phyloP scores from a whole-genome alignment of 2,797 vertebrate genomes.

The Crypturellus tataupa region DNA sequence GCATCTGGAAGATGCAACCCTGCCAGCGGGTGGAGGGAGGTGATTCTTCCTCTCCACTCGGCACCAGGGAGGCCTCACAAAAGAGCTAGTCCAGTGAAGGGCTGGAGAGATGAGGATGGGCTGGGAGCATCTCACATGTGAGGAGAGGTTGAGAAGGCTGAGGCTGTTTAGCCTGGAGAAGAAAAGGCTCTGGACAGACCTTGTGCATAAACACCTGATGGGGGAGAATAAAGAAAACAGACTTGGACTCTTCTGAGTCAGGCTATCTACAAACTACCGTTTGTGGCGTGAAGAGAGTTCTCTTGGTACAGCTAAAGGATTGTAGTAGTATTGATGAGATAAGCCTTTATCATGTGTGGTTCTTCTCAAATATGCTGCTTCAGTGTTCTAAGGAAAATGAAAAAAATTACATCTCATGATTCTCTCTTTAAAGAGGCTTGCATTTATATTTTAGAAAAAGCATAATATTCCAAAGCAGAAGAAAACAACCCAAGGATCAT shows the following conservation, averaged over 20 bases:
- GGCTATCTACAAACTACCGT: not conserved
- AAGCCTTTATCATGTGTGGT: not conserved
- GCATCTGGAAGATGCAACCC: not conserved
- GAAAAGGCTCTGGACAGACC: not conserved
- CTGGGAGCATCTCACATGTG: not conserved
- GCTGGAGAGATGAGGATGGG: not conserved
- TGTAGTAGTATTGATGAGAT: not conserved
- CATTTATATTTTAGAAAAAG: not conserved
- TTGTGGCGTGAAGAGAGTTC: not conserved
- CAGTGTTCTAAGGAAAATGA: not conserved
- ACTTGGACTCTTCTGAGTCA: not conserved
- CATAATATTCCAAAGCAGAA: not conserved
- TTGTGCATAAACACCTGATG: not conserved
- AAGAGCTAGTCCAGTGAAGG: not conserved
- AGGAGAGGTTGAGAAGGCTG: not conserved
- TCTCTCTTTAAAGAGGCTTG: not conserved
- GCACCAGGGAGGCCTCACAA: fast-evolving
- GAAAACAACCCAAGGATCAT: not conserved
- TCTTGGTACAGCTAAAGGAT: not conserved
- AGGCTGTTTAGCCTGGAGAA: not conserved
- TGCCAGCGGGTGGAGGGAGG: not conserved
- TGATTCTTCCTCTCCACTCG: fast-evolving
- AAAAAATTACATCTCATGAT: not conserved
- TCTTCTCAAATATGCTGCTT: not conserved
- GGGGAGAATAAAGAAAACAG: not conserved